phyloP scores from a whole-genome alignment of 2,888 invertebrate genomes.

The Eledona agricola region DNA sequence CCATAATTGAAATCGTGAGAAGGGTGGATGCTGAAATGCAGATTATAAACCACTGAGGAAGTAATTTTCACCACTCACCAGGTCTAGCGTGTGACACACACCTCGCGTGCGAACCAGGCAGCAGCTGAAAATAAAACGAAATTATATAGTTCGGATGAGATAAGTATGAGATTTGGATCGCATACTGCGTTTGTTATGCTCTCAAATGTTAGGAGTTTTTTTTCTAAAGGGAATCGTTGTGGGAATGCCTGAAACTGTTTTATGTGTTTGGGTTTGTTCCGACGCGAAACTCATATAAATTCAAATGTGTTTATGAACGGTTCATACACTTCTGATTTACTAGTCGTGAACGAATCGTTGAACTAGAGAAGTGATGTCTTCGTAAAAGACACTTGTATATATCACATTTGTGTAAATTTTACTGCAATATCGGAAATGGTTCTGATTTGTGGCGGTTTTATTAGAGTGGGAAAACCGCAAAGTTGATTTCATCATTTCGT shows the following conservation, averaged over 20 bases:
- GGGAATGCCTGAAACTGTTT: conserved; percentile 16
- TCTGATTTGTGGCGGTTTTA: too few relatives aligned
- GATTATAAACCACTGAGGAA: too few relatives aligned
- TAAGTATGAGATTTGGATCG: not conserved
- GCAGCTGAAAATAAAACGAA: conserved; percentile 17
- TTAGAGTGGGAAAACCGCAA: too few relatives aligned
- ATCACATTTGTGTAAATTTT: too few relatives aligned
- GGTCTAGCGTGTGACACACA: too few relatives aligned
- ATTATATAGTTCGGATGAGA: conserved; percentile 15
- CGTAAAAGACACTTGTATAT: too few relatives aligned
- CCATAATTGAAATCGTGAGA: too few relatives aligned
- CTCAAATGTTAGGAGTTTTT: conserved; percentile 1
- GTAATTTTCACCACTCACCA: too few relatives aligned
- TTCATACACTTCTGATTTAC: conserved; percentile 25
- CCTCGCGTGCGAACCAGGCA: too few relatives aligned
- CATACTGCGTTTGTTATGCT: conserved; percentile 18
- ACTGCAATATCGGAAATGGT: too few relatives aligned
- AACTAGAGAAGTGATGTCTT: conserved; percentile 14
- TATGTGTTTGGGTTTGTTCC: conserved; percentile 22
- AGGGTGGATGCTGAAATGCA: too few relatives aligned
- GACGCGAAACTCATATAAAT: conserved; percentile 25
- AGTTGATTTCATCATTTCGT: not conserved
- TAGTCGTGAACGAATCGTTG: conserved; percentile 21
- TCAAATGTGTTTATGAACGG: conserved; percentile 30
- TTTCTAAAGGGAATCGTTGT: conserved; percentile 13